Base-by-base conservation (phyloP, 1,140 invertebrate genomes). In the Drosophila kanapiae region DNA sequence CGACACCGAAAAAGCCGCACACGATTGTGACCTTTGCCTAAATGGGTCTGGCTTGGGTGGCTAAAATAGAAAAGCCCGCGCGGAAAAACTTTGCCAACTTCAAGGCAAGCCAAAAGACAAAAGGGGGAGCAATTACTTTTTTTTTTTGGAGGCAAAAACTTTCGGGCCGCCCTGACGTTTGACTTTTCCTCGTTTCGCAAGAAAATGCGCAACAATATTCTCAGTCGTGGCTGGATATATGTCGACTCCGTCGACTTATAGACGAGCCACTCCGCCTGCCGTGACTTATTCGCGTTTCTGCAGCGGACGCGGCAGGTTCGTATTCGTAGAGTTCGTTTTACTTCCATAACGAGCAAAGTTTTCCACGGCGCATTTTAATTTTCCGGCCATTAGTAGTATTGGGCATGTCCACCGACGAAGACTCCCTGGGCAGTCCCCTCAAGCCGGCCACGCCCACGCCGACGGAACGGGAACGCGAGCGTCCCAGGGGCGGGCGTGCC, bases 281-380 rank as follows among this genome's bases (percentile, higher is more conserved):
- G 85, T 90, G 86, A 90, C 85, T 90, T 90, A 90, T 90, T 90
- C 85, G 81, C 75, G 70, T 79, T 90, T 85, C 71, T 61, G 81
- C 77, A 59, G 45, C 58, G 60, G 61, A 79, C 78, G 70, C 78
- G 86, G 67, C 64, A 79, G 64, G 85, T 88, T 81, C 9, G 7
- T 18, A 18, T 49, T 48, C 51, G 11, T 33, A 54, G 23, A 65
- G 42, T 49, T 61, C 40, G 33, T 27, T 27, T 33, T 33, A 42
- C 14, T 71, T 38, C 43, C 57, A n/a, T 81, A 78, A 81, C 69
- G 65, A 90, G 69, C 69, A 68, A 78, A 80, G 78, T 75, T 88
- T 70, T 58, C 31, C 60, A 49, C 60, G 48, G 58, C 67, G 53
- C 61, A 68, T 47, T 35, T 79, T 88, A 84, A 90, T 90, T 88